Evolutionary conservation across 1,140 invertebrate genomes (phyloP), one percentile per base, ranked within the genome.

Genomic region (Ceratina calcarata): DNA sequence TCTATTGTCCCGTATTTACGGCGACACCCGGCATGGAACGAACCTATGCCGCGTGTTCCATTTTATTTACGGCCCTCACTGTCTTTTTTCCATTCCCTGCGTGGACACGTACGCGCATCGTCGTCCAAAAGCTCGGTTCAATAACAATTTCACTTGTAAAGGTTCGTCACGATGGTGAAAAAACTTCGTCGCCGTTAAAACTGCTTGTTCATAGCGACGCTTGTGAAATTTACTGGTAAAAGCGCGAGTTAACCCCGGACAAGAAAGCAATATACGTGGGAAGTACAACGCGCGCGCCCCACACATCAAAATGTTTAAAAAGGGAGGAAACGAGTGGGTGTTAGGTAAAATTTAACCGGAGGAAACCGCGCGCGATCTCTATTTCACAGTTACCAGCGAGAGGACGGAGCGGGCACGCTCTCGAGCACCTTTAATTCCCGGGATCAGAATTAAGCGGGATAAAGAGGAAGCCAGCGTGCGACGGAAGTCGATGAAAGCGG

Each of bases 1-100:
- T 27, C 76, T 64, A 78, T 78, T 78, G 76, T 78, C 49, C 27
- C 49, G 57, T 49, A 72, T 70, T 78, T 78, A 64, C 76, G 53
- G 16, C 68, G 8, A 20, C 24, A 37, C 27, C n/a, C 64, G 16
- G 37, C n/a, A 22, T 18, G 60, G 64, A 62, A 72, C 51, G 53
- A 78, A 64, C 76, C 58, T 71, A 62, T 37, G 66, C 37, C 55
- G 22, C 74, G 57, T 7, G 24, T 20, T 37, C n/a, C 32, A 64
- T 78, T 57, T 78, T 55, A 53, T 78, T 64, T 62, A 37, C 20
- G 32, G n/a, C 16, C 12, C 45, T 37, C 20, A 6, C n/a, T 24
- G 24, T 32, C 15, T 24, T 22, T 16, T 1, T 37, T 55, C 68
- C 49, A 32, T 53, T 78, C 18, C 45, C 45, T 18, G 7, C 15